These are phyloP conservation scores for Arge pagana DNA, from an alignment of 2,888 invertebrate species.

Conservation along the genomic window DNA sequence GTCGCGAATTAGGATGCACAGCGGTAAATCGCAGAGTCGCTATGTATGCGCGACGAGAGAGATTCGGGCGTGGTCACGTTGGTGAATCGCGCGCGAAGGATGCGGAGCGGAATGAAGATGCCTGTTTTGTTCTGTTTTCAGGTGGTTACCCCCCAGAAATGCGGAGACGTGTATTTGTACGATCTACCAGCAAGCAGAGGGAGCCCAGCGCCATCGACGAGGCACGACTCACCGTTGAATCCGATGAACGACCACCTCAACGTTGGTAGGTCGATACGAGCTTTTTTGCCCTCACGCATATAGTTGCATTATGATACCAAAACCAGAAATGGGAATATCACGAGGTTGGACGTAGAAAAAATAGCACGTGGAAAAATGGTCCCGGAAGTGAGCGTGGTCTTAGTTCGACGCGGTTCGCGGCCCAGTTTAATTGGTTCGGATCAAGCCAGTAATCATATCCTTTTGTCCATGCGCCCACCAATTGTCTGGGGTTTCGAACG, in stretches of 20 bases:
- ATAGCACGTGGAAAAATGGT: not conserved
- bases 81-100: too few species aligned
- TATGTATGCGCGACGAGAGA: too few species aligned
- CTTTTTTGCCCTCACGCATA: not conserved
- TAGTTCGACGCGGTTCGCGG: too few species aligned
- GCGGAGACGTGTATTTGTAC: constrained; percentile 75
- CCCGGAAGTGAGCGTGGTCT: too few species aligned
- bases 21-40: too few species aligned
- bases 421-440: too few species aligned
- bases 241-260: constrained; percentile 50
- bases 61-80: too few species aligned
- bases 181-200: constrained; percentile 64
- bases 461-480: too few species aligned
- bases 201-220: constrained; percentile 50
- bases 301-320: not conserved
- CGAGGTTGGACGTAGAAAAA: not conserved
- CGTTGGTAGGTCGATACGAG: constrained; percentile 40
- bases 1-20: too few species aligned
- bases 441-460: too few species aligned
- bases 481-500: too few species aligned
- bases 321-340: not conserved
- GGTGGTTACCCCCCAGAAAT: constrained; percentile 73
- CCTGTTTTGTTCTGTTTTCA: constrained; percentile 54
- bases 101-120: too few species aligned
- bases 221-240: constrained; percentile 52